phyloP scores from a whole-genome alignment of 53 echinoderm and acorn worm genomes.

The Echinarachnius parma region DNA sequence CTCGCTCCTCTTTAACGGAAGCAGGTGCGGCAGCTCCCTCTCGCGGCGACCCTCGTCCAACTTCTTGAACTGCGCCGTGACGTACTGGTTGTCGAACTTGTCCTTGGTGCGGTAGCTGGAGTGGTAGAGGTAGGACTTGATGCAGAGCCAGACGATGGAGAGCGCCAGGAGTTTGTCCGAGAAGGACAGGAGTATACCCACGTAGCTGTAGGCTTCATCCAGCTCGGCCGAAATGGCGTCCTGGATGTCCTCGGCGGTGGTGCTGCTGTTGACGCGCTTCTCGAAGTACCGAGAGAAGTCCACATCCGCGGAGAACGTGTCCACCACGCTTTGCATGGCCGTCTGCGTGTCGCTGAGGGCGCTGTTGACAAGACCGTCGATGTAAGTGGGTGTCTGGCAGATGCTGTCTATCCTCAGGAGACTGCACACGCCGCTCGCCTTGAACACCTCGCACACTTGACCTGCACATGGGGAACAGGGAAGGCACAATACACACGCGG shows the following conservation, averaged over 20 bases:
- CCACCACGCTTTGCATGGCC: slow-evolving; percentile 45
- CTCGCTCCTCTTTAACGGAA: slow-evolving; percentile 87
- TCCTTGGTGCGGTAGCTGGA: slow-evolving; percentile 83
- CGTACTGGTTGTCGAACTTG: slow-evolving; percentile 83
- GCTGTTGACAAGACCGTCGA: slow-evolving; percentile 50
- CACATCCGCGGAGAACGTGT: slow-evolving; percentile 60
- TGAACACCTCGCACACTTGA: slow-evolving; percentile 57
- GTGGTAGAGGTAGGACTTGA: slow-evolving; percentile 77
- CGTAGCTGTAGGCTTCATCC: slow-evolving; percentile 50
- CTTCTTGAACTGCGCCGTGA: slow-evolving; percentile 71
- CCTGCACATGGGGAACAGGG: slow-evolving; percentile 32
- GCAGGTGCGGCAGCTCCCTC: slow-evolving; percentile 40
- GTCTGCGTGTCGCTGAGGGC: slow-evolving; percentile 23
- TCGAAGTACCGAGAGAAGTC: slow-evolving; percentile 75
- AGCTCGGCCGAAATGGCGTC: slow-evolving; percentile 64
- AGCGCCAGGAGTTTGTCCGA: slow-evolving; percentile 82
- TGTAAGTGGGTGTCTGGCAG: slow-evolving; percentile 48
- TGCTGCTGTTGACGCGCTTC: slow-evolving; percentile 53
- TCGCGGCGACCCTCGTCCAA: slow-evolving; percentile 65
- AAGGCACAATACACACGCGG: too few species aligned
- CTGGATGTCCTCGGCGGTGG: slow-evolving; percentile 64
- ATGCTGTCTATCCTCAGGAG: slow-evolving; percentile 47
- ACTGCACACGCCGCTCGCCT: slow-evolving; percentile 51
- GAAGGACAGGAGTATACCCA: slow-evolving; percentile 59
- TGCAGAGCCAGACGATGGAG: slow-evolving; percentile 63